Conservation (phyloP, 2,113 vertebrate species). For the Thunnus maccoyii region DNA sequence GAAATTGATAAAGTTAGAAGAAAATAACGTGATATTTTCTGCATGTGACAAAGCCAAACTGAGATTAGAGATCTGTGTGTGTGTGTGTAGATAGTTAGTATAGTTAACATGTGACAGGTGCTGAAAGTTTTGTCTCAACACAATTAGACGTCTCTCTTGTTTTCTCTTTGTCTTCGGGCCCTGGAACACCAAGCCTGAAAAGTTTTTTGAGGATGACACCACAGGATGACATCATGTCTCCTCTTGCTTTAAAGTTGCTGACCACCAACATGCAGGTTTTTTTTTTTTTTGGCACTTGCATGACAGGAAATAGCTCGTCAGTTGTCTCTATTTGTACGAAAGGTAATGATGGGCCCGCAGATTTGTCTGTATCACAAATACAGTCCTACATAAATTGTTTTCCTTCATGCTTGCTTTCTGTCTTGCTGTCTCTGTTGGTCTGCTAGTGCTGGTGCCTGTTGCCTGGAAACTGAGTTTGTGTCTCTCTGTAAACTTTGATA, state of each 20-base stretch:
- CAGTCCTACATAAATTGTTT: background rate
- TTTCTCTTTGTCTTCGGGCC: background rate
- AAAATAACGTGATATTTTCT: slow-evolving; percentile 28
- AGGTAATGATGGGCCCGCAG: background rate
- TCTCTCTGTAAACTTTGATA: slow-evolving; percentile 60
- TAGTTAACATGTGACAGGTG: background rate
- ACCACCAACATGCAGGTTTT: background rate
- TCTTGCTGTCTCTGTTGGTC: background rate
- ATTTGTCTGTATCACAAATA: slow-evolving; percentile 20
- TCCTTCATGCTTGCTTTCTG: background rate
- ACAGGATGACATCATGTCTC: background rate
- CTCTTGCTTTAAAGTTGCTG: background rate
- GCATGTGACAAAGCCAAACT: slow-evolving; percentile 8
- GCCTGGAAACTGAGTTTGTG: slow-evolving; percentile 66
- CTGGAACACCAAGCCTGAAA: background rate
- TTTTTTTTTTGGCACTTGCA: background rate
- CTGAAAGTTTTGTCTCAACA: background rate
- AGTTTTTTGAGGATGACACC: too few species aligned
- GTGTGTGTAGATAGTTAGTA: background rate
- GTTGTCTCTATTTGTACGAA: too few species aligned
- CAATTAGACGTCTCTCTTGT: slow-evolving; percentile 1
- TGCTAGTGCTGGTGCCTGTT: slow-evolving; percentile 38
- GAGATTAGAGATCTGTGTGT: background rate
- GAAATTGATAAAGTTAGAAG: slow-evolving; percentile 34
- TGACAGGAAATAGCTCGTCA: background rate